A percentile compares a stretch with the other conserved stretches of the same genome.
These are phyloP conservation scores for Clistopyga incitator DNA, from an alignment of 2,888 invertebrate genomes.

Conservation along the genomic window DNA sequence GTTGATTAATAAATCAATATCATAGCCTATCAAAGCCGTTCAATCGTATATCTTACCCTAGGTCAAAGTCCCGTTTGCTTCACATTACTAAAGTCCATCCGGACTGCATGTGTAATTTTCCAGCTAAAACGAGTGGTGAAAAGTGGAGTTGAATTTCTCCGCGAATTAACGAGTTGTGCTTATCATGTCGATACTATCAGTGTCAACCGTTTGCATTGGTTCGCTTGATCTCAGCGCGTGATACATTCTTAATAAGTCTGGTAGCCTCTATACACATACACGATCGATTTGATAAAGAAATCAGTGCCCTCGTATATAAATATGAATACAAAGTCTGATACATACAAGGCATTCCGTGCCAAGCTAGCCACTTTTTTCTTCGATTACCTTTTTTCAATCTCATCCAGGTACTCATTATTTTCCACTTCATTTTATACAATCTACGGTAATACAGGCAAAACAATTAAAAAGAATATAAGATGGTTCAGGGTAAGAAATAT, in stretches of 20 bases:
- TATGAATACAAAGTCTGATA: constrained; percentile 11
- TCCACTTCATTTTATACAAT: too few relatives aligned
- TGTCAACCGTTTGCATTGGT: constrained; percentile 26
- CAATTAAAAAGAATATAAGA: too few relatives aligned
- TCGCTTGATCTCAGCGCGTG: constrained; percentile 16
- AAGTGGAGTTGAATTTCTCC: constrained; percentile 14
- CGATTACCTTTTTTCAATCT: too few relatives aligned
- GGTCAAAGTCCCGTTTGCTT: neutral
- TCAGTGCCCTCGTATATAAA: constrained; percentile 28
- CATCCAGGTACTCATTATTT: too few relatives aligned
- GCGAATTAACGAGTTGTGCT: neutral
- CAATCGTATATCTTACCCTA: neutral
- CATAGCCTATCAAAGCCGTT: neutral
- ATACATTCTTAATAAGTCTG: constrained; percentile 4
- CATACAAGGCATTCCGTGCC: neutral
- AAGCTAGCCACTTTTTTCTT: too few relatives aligned
- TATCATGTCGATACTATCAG: constrained; percentile 4
- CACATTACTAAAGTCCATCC: neutral
- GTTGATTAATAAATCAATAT: neutral
- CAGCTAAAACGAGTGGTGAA: neutral
- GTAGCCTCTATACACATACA: neutral
- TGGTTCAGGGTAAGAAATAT: too few relatives aligned
- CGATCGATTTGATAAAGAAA: constrained; percentile 40
- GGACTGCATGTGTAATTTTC: neutral
- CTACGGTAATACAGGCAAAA: too few relatives aligned